A percentile compares a stretch with the other conserved stretches of the same genome.
Evolutionary conservation across 2,888 invertebrate species (phyloP).

Genomic region (Anorthoa munda): DNA sequence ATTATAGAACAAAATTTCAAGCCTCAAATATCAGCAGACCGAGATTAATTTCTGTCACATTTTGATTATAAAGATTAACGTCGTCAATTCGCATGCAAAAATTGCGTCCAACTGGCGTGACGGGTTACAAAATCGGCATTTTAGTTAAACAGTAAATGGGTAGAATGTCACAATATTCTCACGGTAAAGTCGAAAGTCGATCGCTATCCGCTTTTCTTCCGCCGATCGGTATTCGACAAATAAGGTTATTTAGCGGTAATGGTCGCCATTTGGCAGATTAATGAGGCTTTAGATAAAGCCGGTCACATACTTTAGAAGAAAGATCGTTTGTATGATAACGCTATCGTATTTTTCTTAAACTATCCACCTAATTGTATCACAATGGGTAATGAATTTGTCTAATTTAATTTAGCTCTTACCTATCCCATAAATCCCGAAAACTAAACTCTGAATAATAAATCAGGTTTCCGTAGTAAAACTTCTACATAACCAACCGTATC

Average conservation of each 20-base stretch:
- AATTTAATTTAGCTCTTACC: background rate
- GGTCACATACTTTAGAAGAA: conserved; percentile 13
- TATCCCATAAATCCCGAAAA: background rate
- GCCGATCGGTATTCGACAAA: conserved; percentile 56
- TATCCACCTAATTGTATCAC: background rate
- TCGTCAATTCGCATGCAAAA: conserved; percentile 31
- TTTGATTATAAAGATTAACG: conserved; percentile 37
- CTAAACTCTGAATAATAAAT: background rate
- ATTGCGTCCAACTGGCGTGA: conserved; percentile 17
- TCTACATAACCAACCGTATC: conserved; percentile 11
- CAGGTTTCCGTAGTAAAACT: conserved; percentile 10
- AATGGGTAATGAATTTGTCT: background rate
- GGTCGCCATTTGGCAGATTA: conserved; percentile 52
- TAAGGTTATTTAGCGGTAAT: conserved; percentile 65
- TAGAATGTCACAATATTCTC: conserved; percentile 62
- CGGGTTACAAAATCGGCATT: conserved; percentile 48
- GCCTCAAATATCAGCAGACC: conserved; percentile 7
- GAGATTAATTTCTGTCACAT: background rate
- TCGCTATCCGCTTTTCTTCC: conserved; percentile 67
- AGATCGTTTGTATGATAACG: conserved; percentile 13
- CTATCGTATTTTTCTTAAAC: background rate
- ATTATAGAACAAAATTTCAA: background rate
- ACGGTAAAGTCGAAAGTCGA: conserved; percentile 65
- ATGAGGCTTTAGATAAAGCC: conserved; percentile 36
- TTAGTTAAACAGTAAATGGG: conserved; percentile 58